Evolutionary conservation across 1,140 invertebrate species (phyloP), one percentile per base, ranked within the genome.

Genomic region (Aphelenchoides avenae): DNA sequence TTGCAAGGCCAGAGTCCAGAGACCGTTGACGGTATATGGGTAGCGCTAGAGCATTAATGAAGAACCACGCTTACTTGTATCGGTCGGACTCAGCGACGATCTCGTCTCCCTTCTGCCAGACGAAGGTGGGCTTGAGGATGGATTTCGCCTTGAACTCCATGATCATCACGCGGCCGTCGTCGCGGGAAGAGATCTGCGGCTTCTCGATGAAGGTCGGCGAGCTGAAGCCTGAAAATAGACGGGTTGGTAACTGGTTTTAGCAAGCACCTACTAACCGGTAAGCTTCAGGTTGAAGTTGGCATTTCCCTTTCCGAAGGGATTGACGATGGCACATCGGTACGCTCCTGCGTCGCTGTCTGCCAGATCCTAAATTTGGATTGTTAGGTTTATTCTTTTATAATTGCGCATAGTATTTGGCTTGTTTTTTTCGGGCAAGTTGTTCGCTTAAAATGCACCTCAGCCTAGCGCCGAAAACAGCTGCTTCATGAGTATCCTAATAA

Each of bases 161-260:
- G 42, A 93, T 85, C n/a, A 97, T 89, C 40, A 93, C 81, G 82
- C 93, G 92, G 5, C 92, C 92, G 72, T 89, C 88, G 73, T 94
- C 86, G 78, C 91, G 88, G 0, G 93, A 94, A 61, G 87, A 87
- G 68, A 94, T 95, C 61, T 86, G 84, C 15, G 94, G 94, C 79
- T 98, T 98, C 77, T 95, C 91, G 36, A 92, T 85, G 79, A 98
- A 98, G n/a, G 88, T 92, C 49, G 94, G 94, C 11, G 91, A 90
- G 71, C 91, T 70, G 70, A 75, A 75, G 15, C 79, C 79, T 66
- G 65, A 64, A 70, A 43, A 37, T 26, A 18, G 20, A 3, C 1
- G 11, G 1, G 34, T 22, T 26, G 11, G 3, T 4, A 57, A 46
- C 18, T 15, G 0, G 18, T 29, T 56, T 29, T 13, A 13, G 13